Evolutionary conservation across 2,113 vertebrate genomes (phyloP).

Genomic region (Xiphias gladius): DNA sequence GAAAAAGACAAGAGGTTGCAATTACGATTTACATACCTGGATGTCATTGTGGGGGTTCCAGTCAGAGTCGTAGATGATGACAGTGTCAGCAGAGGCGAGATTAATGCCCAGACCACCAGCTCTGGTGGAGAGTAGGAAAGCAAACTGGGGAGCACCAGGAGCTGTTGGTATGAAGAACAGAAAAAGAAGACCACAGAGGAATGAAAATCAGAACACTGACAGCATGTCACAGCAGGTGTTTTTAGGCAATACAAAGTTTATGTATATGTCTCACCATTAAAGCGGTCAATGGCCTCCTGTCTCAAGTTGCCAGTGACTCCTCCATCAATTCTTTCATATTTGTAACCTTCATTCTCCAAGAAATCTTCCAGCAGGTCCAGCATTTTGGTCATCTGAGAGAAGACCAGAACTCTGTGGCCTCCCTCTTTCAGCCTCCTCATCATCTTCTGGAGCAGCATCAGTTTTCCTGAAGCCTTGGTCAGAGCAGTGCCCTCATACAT

Average conservation of each 20-base stretch:
- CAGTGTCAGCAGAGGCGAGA: slow-evolving; percentile 97
- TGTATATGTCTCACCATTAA: slow-evolving; percentile 88
- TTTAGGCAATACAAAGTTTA: background rate
- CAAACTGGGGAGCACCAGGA: slow-evolving; percentile 97
- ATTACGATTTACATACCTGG: slow-evolving; percentile 85
- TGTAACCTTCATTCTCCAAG: slow-evolving; percentile 96
- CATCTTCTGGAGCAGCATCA: slow-evolving; percentile 96
- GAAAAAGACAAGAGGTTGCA: background rate
- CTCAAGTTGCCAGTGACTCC: slow-evolving; percentile 97
- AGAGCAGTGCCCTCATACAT: slow-evolving; percentile 97
- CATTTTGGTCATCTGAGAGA: slow-evolving; percentile 99
- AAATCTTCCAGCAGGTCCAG: slow-evolving; percentile 97
- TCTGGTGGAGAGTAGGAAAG: slow-evolving; percentile 97
- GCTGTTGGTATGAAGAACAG: slow-evolving; percentile 80
- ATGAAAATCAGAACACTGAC: slow-evolving; percentile 10
- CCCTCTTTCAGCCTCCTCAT: slow-evolving; percentile 95
- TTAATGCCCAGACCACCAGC: slow-evolving; percentile 98
- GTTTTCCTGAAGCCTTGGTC: slow-evolving; percentile 94
- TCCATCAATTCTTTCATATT: slow-evolving; percentile 97
- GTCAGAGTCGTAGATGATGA: slow-evolving; percentile 98
- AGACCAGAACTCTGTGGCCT: slow-evolving; percentile 96
- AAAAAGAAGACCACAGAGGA: background rate
- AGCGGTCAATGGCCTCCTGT: slow-evolving; percentile 97
- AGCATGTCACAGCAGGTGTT: background rate
- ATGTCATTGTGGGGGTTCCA: slow-evolving; percentile 99